Conservation (phyloP, 1,140 invertebrate genomes). For the Eufriesea mexicana region DNA sequence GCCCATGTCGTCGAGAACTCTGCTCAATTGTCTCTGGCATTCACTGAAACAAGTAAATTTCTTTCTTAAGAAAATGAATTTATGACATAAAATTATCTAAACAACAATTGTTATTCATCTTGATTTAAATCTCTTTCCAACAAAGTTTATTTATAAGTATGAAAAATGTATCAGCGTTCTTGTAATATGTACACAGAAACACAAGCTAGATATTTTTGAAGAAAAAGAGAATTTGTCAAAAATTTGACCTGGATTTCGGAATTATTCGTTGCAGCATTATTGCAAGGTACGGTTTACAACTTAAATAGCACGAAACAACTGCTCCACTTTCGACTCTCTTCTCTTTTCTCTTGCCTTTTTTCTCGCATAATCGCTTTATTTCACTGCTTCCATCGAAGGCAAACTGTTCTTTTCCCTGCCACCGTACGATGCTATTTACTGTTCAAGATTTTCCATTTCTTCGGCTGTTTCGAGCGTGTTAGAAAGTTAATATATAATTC, state of each 20-base stretch:
- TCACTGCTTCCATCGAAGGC: too few species aligned
- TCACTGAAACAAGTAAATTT: constrained; percentile 82
- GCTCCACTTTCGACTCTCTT: constrained; percentile 46
- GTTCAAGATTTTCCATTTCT: too few species aligned
- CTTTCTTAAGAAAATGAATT: neutral
- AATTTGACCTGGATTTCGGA: constrained; percentile 7
- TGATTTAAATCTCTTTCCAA: neutral
- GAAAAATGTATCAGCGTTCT: too few species aligned
- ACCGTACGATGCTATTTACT: neutral
- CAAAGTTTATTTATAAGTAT: neutral
- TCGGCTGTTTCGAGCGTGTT: too few species aligned
- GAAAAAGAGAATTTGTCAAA: neutral
- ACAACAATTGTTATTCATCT: too few species aligned
- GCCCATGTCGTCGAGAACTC: constrained; percentile 87
- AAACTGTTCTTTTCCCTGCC: neutral
- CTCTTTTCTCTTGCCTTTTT: neutral
- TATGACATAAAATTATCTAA: neutral
- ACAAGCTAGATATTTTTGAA: neutral
- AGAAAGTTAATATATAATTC: neutral
- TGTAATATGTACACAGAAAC: neutral
- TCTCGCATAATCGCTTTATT: neutral
- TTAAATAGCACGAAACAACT: constrained; percentile 55
- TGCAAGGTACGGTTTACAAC: constrained; percentile 23
- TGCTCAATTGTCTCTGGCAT: constrained; percentile 85
- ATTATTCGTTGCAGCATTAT: neutral